Evolutionary conservation across 2,113 vertebrate species (phyloP).

Genomic region (Rhipidura dahli): DNA sequence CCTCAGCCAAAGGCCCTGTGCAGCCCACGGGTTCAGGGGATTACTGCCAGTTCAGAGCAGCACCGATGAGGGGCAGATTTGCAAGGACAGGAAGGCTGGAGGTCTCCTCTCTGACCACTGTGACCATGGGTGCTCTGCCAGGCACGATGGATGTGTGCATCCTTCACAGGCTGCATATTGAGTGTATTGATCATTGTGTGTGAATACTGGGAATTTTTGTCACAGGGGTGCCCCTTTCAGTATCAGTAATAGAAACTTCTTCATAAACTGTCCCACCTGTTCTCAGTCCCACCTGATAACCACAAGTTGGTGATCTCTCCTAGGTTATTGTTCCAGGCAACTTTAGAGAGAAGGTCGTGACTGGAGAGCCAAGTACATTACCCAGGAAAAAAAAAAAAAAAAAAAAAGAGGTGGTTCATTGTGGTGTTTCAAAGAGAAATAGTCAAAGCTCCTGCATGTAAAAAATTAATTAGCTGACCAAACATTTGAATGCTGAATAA

Average conservation of each 20-base stretch:
- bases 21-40: accelerated
- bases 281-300: neutral
- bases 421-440: conserved; percentile 18
- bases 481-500: conserved; percentile 47
- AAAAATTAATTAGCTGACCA: conserved; percentile 52
- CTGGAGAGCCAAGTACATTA: neutral
- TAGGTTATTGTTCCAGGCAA: neutral
- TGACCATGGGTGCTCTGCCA: neutral
- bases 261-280: neutral
- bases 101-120: neutral
- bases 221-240: neutral
- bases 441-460: neutral
- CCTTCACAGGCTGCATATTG: accelerated
- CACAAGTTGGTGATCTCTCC: accelerated
- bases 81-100: neutral
- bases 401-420: neutral
- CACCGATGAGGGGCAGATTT: neutral
- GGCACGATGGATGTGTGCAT: no score
- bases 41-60: neutral
- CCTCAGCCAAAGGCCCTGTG: neutral
- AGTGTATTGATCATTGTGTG: accelerated
- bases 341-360: neutral
- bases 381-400: neutral
- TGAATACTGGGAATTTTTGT: neutral
- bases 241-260: neutral